Conservation (phyloP, 2,113 vertebrate species). For the Hippolais icterina region DNA sequence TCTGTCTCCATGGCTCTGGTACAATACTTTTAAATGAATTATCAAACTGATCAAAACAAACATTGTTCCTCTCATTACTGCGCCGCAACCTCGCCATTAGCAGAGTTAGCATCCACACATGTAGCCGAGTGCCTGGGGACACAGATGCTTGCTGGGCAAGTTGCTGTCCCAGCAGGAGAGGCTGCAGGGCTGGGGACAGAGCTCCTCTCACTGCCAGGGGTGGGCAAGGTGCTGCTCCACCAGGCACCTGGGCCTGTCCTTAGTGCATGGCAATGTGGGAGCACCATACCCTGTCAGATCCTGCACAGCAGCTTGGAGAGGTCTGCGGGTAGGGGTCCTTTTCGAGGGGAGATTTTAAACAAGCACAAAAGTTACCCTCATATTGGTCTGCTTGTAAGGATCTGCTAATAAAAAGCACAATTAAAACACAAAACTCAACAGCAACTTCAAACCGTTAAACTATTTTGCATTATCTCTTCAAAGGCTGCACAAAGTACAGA, state of each 20-base stretch:
- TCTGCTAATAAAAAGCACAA: background rate
- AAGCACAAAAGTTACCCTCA: fast-evolving
- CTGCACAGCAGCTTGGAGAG: background rate
- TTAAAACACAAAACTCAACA: background rate
- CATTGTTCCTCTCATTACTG: background rate
- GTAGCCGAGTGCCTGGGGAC: background rate
- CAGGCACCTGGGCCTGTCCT: background rate
- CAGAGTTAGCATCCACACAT: background rate
- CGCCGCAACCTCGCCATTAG: background rate
- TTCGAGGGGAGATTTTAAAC: background rate
- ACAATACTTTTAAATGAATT: conserved; percentile 12
- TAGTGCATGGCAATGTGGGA: fast-evolving
- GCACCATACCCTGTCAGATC: fast-evolving
- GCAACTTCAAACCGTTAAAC: background rate
- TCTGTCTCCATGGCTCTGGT: background rate
- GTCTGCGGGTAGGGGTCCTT: background rate
- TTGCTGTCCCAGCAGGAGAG: background rate
- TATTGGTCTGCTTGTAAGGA: fast-evolving
- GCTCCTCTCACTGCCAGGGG: background rate
- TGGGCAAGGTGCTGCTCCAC: background rate
- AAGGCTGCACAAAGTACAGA: background rate
- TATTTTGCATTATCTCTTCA: background rate
- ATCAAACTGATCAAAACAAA: conserved; percentile 7
- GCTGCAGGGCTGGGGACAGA: background rate
- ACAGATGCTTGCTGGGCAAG: background rate